phyloP scores from a whole-genome alignment of 2,797 vertebrate species.

The Crypturellus tataupa region DNA sequence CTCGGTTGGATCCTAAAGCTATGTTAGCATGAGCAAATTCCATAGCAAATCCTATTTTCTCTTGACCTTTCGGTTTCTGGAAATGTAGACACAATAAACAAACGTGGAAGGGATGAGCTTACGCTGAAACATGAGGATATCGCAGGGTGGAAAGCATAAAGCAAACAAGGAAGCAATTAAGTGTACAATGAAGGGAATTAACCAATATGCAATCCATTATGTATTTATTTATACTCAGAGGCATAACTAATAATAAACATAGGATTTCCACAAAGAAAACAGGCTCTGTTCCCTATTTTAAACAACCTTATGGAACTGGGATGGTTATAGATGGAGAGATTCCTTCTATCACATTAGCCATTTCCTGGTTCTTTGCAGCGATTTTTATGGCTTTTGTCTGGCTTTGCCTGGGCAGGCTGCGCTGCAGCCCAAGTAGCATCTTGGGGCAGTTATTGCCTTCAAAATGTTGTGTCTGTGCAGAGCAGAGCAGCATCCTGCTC shows the following conservation, averaged over 20 bases:
- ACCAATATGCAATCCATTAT: conserved; percentile 32
- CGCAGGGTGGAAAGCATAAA: conserved; percentile 38
- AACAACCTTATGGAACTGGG: background rate
- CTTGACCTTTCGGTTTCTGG: conserved; percentile 60
- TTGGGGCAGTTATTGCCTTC: background rate
- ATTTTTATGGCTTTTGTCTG: background rate
- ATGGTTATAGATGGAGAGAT: conserved; percentile 10
- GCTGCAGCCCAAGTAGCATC: background rate
- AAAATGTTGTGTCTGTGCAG: background rate
- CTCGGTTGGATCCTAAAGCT: background rate
- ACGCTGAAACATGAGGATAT: conserved; percentile 23
- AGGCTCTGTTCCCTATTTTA: conserved; percentile 19
- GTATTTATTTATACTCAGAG: conserved; percentile 50
- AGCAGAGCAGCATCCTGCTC: background rate
- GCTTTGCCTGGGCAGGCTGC: background rate
- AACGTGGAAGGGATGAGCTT: conserved; percentile 27
- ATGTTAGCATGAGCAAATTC: conserved; percentile 20
- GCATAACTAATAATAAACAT: conserved; percentile 65
- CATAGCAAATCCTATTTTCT: conserved; percentile 47
- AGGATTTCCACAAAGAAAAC: conserved; percentile 53
- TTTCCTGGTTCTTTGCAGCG: background rate
- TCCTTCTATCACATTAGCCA: background rate
- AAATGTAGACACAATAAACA: conserved; percentile 53
- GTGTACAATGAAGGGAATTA: conserved; percentile 46
- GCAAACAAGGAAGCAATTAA: conserved; percentile 70